phyloP scores from a whole-genome alignment of 2,113 vertebrate genomes.

The Phrynosoma platyrhinos region DNA sequence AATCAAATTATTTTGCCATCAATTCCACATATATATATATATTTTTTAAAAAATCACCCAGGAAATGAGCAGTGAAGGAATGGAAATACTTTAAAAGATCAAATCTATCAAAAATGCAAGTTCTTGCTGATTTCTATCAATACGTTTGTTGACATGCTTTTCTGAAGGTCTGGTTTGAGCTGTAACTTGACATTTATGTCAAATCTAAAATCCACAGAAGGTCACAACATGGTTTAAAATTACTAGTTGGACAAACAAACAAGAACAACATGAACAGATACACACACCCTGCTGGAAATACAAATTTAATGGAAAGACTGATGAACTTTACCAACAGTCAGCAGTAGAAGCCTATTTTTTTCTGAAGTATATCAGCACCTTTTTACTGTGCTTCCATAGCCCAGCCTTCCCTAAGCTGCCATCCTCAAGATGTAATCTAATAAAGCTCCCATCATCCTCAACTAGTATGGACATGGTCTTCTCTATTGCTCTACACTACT shows the following conservation, averaged over 20 bases:
- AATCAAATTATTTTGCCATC: no score
- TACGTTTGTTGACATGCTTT: conserved; percentile 30
- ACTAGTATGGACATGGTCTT: background rate
- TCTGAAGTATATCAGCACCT: background rate
- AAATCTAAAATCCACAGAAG: conserved; percentile 49
- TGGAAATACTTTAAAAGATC: background rate
- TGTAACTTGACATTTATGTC: conserved; percentile 44
- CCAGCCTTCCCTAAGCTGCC: background rate
- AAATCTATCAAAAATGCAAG: background rate
- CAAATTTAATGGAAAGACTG: background rate
- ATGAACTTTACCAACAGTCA: background rate
- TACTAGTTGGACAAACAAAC: conserved; percentile 27
- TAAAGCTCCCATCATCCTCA: background rate
- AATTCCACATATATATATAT: no score
- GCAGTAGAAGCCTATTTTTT: background rate
- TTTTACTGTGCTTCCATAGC: background rate
- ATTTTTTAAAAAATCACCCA: background rate
- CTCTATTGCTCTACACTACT: no score
- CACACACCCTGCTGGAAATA: background rate
- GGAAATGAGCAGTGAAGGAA: background rate
- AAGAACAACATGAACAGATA: background rate
- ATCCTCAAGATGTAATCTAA: background rate
- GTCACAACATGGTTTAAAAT: conserved; percentile 9
- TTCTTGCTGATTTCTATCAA: conserved; percentile 38
- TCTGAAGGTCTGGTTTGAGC: background rate